A percentile compares a stretch with the other conserved stretches of the same genome.
Evolutionary conservation across 2,113 vertebrate species (phyloP).

Genomic region (Physeter macrocephalus): DNA sequence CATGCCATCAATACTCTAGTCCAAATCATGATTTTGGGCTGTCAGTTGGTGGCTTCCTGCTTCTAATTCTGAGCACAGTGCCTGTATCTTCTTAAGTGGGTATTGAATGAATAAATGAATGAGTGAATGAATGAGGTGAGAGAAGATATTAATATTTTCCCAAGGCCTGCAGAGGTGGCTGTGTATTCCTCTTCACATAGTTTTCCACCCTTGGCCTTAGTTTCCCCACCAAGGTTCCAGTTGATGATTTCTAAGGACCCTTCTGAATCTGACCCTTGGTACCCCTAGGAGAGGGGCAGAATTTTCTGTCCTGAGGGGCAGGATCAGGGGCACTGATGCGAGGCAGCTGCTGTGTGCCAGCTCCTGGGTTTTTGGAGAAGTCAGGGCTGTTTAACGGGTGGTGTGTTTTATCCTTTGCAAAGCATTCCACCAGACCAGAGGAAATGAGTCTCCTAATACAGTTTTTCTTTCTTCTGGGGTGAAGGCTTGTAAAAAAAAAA

Average conservation of each 20-base stretch:
- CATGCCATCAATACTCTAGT: too few relatives aligned
- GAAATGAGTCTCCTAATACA: not conserved
- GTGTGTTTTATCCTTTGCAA: not conserved
- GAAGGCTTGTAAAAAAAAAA: not conserved
- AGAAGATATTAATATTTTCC: not conserved
- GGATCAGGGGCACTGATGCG: rapidly evolving
- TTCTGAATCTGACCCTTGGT: not conserved
- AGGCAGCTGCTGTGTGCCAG: not conserved
- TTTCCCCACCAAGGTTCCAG: not conserved
- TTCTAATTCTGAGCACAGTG: not conserved
- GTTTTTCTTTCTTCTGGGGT: not conserved
- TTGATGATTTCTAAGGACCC: not conserved
- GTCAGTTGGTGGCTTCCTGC: not conserved
- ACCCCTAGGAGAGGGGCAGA: not conserved
- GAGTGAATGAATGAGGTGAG: not conserved
- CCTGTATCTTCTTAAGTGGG: not conserved
- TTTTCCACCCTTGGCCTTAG: not conserved
- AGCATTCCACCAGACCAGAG: not conserved
- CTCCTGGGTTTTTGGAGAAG: not conserved
- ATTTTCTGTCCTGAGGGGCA: not conserved
- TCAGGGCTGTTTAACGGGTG: not conserved
- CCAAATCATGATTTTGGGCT: not conserved
- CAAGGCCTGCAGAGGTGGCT: not conserved
- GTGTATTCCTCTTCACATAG: not conserved
- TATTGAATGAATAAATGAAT: not conserved